Percentiles rank a stretch among this genome's conserved stretches.
These are phyloP conservation scores for Andrena minutula DNA, from an alignment of 2,888 invertebrate genomes.

Conservation along the genomic window DNA sequence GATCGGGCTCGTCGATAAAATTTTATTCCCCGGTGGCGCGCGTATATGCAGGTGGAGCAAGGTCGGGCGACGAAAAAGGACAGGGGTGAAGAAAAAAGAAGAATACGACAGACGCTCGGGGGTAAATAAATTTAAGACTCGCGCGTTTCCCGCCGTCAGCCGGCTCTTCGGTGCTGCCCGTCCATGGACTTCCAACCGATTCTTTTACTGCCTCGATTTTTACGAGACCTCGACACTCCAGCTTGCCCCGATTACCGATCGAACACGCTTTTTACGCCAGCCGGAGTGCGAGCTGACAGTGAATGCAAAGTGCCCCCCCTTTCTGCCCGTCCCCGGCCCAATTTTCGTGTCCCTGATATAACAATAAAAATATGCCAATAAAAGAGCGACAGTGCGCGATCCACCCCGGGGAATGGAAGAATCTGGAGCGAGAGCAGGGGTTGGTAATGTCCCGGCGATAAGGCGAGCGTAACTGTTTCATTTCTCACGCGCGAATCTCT, in stretches of 20 bases:
- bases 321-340: slow-evolving; percentile 40
- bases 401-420: slow-evolving; percentile 28
- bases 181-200: slow-evolving; percentile 28
- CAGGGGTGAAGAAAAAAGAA: no score
- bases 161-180: slow-evolving; percentile 34
- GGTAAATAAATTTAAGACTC: slow-evolving; percentile 60
- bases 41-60: slow-evolving; percentile 32
- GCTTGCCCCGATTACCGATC: slow-evolving; percentile 60
- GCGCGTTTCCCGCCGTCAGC: slow-evolving; percentile 43
- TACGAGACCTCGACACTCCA: slow-evolving; percentile 56
- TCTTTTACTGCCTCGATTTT: slow-evolving; percentile 57
- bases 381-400: slow-evolving; percentile 14
- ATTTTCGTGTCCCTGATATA: slow-evolving; percentile 51
- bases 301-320: slow-evolving; percentile 63
- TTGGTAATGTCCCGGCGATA: slow-evolving; percentile 34
- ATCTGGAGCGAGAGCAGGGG: not conserved
- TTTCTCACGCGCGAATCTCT: slow-evolving; percentile 23
- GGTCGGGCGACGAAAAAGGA: slow-evolving; percentile 23
- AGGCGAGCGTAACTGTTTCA: slow-evolving; percentile 21
- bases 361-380: slow-evolving; percentile 65
- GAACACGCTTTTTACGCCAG: slow-evolving; percentile 61
- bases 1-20: slow-evolving; percentile 27
- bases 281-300: slow-evolving; percentile 29
- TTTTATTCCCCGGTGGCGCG: slow-evolving; percentile 22
- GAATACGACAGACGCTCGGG: slow-evolving; percentile 9